A percentile compares a stretch with the other conserved stretches of the same genome.
Evolutionary conservation across 1,140 invertebrate species (phyloP).

Genomic region (Coelopa frigida): DNA sequence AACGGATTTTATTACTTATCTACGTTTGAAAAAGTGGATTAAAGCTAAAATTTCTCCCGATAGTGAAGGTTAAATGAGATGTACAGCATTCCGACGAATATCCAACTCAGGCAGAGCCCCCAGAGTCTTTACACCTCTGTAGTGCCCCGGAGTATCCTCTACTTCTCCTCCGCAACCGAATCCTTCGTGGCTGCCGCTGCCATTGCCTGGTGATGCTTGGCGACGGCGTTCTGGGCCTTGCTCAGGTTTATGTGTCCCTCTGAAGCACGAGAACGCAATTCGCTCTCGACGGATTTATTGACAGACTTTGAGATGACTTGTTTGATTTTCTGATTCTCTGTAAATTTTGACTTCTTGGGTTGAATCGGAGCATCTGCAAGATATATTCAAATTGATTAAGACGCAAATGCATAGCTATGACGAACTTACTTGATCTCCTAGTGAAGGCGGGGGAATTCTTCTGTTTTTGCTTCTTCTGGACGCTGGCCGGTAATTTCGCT

Average conservation of each 20-base stretch:
- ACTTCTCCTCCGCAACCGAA: neutral
- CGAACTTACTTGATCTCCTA: conserved; percentile 46
- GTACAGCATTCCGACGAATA: no score
- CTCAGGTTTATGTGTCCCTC: conserved; percentile 47
- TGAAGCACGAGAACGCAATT: conserved; percentile 51
- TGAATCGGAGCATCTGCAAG: conserved; percentile 51
- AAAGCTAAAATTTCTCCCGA: no score
- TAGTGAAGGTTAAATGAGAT: no score
- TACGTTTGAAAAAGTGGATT: no score
- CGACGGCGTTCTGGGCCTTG: conserved; percentile 49
- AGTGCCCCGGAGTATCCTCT: no score
- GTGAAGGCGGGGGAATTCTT: conserved; percentile 47
- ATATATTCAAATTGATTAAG: neutral
- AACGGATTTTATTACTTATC: no score
- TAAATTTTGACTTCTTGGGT: conserved; percentile 53
- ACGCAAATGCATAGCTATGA: neutral
- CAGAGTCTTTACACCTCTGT: no score
- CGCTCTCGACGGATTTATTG: conserved; percentile 55
- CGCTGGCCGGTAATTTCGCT: conserved; percentile 47
- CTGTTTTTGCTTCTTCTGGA: conserved; percentile 47
- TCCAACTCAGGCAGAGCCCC: no score
- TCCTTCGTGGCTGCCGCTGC: conserved; percentile 10
- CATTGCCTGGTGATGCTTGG: conserved; percentile 33
- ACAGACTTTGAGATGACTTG: conserved; percentile 55
- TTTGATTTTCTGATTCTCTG: conserved; percentile 55